Evolutionary conservation across 1,140 invertebrate species (phyloP), one percentile per base, ranked within the genome.

Genomic region (Rhyzopertha dominica): DNA sequence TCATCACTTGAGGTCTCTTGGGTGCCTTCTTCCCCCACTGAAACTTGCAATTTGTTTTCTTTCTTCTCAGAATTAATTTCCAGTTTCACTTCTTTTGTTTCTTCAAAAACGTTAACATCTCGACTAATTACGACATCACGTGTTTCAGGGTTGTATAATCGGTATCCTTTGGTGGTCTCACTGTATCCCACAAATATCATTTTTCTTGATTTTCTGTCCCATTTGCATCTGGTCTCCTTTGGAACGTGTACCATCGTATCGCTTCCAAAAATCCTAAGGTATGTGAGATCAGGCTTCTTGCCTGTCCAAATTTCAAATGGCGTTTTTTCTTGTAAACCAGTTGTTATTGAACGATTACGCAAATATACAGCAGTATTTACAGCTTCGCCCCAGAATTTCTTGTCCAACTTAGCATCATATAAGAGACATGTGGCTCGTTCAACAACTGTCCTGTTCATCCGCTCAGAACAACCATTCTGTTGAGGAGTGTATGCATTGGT

Each of bases 381-480:
- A 18, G 70, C 66, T 51, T 72, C 65, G 5, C 61, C 65, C 69
- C 67, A 74, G 51, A 66, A 65, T 10, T 30, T 38, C 22, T 54
- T 54, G 5, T 45, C 23, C 10, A 73, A 24, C 5, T 52, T 30
- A 23, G 52, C 53, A 49, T 71, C 59, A 18, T 52, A 42, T 10
- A 73, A 31, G 42, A 73, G 43, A 41, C 59, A 58, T 49, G 60
- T 54, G 16, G 68, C 65, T 35, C 53, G 61, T 30, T 70, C 60
- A 1, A 59, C 49, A 2, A 72, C 29, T 3, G 58, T 71, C 14
- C 69, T 30, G 47, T 72, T 72, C 14, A 61, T 47, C 20, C 66
- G 32, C 43, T 73, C 71, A n/a, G 57, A 48, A n/a, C 58, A 42
- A n/a, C 66, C 67, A 58, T 75, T 74, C 42, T 68, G 62, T 44